Conservation (phyloP, 2,888 invertebrate species). For the Dicranocentrus wangi region DNA sequence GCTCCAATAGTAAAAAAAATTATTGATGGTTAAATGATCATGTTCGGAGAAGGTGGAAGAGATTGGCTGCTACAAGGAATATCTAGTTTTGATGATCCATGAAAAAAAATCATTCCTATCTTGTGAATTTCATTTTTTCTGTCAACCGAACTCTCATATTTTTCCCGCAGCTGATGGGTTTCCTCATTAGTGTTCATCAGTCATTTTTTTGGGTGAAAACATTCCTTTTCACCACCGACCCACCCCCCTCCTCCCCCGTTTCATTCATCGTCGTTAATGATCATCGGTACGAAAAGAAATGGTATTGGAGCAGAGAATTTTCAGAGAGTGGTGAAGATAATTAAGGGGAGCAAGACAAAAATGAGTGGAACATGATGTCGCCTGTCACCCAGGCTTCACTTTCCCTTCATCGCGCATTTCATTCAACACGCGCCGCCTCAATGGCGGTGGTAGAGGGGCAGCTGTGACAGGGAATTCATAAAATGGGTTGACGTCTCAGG, state of each 20-base stretch:
- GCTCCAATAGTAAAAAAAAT: too few relatives aligned
- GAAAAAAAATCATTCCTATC: neutral
- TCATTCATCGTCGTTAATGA: neutral
- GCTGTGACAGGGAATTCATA: conserved; percentile 42
- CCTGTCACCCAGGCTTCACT: neutral
- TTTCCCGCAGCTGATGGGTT: neutral
- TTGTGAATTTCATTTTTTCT: neutral
- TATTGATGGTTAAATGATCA: too few relatives aligned
- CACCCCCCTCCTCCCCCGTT: neutral
- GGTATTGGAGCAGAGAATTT: neutral
- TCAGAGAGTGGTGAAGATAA: neutral
- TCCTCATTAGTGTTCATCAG: conserved; percentile 29
- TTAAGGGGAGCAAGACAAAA: too few relatives aligned
- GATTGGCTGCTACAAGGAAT: too few relatives aligned
- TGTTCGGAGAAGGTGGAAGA: too few relatives aligned
- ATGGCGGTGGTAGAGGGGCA: conserved; percentile 16
- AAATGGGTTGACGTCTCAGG: conserved; percentile 28
- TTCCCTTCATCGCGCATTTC: neutral
- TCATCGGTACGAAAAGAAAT: neutral
- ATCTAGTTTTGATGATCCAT: too few relatives aligned
- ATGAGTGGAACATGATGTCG: neutral
- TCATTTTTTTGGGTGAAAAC: neutral
- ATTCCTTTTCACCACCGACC: neutral
- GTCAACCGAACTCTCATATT: neutral
- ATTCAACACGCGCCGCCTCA: neutral